Base-by-base conservation (phyloP, 1,140 invertebrate genomes). In the Drosophila leontia region DNA sequence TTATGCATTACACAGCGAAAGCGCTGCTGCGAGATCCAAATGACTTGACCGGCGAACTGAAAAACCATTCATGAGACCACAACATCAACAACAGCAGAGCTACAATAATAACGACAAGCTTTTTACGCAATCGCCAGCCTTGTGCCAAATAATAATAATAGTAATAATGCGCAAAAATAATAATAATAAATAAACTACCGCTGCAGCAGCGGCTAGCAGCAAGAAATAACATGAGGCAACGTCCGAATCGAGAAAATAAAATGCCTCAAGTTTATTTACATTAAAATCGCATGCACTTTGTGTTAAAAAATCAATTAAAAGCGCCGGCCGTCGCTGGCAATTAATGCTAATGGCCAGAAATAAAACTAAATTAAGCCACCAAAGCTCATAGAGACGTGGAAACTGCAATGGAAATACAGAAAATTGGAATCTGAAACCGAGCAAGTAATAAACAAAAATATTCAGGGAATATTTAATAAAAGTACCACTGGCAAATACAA, bases 81-180 rank as follows among this genome's bases (percentile, higher is more conserved):
- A 76, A 42, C 39, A 78, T 37, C 53, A 70, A 45, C 42, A 53
- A 32, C 42, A 74, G 45, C 44, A 57, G 50, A 72, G 51, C 42
- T 69, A 12, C 59, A 58, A 17, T 44, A 58, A 47, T 19, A 78
- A n/a, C 78, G 55, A 70, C 74, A 39, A 62, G 58, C 69, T 51
- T 65, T 84, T 76, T 78, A 80, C 83, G 80, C 79, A 87, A 87
- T 77, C 71, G 47, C 41, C 75, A 90, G 85, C 85, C 85, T 90
- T 88, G 85, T 88, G 85, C 85, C 85, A 90, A 85, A 84, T 84
- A 81, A 79, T 81, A 75, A 78, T 86, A 82, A 75, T 82, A 82
- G 80, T 90, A 88, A 85, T 90, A 80, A 80, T 79, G 75, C 59
- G 76, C 53, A 72, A 72, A 79, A 70, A 78, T 70, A 77, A 83